These are phyloP conservation scores for Papilio elwesi DNA, from an alignment of 2,888 invertebrate species.

Conservation along the genomic window DNA sequence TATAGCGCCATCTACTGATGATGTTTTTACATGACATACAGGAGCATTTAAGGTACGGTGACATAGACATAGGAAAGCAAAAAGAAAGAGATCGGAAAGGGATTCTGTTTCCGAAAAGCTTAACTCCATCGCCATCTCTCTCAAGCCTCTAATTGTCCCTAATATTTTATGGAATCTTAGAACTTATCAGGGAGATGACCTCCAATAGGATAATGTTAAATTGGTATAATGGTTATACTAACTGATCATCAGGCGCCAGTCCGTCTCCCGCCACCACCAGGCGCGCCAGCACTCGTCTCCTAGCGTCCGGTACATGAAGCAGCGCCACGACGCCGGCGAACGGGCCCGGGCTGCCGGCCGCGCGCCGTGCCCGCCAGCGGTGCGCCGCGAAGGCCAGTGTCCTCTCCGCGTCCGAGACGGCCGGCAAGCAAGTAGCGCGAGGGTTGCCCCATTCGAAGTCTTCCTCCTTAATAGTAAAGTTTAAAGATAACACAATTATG, in stretches of 20 bases:
- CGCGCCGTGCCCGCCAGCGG: conserved; percentile 87
- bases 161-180: too few relatives aligned
- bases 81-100: too few relatives aligned
- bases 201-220: too few relatives aligned
- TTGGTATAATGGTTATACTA: conserved; percentile 48
- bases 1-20: too few relatives aligned
- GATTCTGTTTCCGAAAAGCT: too few relatives aligned
- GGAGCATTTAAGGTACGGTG: too few relatives aligned
- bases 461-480: conserved; percentile 85
- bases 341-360: conserved; percentile 72
- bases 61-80: too few relatives aligned
- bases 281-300: conserved; percentile 86
- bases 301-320: conserved; percentile 84
- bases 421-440: conserved; percentile 79
- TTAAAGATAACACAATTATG: too few relatives aligned
- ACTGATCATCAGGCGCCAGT: conserved; percentile 85
- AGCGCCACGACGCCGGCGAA: conserved; percentile 83
- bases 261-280: conserved; percentile 92
- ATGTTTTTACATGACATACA: too few relatives aligned
- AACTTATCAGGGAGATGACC: too few relatives aligned
- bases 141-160: too few relatives aligned
- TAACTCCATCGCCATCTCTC: too few relatives aligned
- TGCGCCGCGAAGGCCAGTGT: conserved; percentile 85
- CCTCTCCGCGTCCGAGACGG: conserved; percentile 73
- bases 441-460: conserved; percentile 94